Evolutionary conservation across 2,888 invertebrate species (phyloP), one percentile per base, ranked within the genome.

Genomic region (Melieria picta): DNA sequence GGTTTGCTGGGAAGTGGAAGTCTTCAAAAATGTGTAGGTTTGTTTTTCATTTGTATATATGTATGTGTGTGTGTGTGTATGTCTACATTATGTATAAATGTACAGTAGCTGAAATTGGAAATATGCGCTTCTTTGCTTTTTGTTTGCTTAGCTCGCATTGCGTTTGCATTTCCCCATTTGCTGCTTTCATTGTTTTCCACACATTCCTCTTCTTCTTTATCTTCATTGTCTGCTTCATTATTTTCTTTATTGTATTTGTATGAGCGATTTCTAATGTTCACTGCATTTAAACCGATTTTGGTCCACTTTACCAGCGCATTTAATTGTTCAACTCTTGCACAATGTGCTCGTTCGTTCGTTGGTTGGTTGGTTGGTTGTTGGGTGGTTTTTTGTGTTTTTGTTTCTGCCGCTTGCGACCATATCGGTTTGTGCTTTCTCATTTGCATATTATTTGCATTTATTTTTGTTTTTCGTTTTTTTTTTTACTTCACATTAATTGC

Each of bases 251-350:
- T 30, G 30, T 30, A 30, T 30, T 30, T 1, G 30, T 30, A 30
- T 30, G 30, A 30, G 30, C 30, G 30, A 30, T 30, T 30, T 64
- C 69, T 50, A 52, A 13, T 52, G 9, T 50, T 52, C 5, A 52
- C n/a, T 58, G 30, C 73, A 72, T 77, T 75, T 73, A 77, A 78
- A 79, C 80, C 81, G 80, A 81, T 80, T 73, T 85, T 86, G 86
- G 85, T 85, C 86, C 86, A 84, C 86, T 83, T 83, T 80, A 86
- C 86, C 86, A 85, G 84, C 85, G 79, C 46, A 13, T 56, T 65
- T 11, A 45, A 56, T 65, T 65, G 50, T 60, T 43, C 71, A 65
- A 62, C 74, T 73, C 66, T 76, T 70, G 76, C 78, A 71, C 68
- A 42, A 72, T 75, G 64, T 58, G 65, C 72, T 74, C 74, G 67